phyloP scores from a whole-genome alignment of 2,113 vertebrate genomes.

The Brachypodius melanocephalos region DNA sequence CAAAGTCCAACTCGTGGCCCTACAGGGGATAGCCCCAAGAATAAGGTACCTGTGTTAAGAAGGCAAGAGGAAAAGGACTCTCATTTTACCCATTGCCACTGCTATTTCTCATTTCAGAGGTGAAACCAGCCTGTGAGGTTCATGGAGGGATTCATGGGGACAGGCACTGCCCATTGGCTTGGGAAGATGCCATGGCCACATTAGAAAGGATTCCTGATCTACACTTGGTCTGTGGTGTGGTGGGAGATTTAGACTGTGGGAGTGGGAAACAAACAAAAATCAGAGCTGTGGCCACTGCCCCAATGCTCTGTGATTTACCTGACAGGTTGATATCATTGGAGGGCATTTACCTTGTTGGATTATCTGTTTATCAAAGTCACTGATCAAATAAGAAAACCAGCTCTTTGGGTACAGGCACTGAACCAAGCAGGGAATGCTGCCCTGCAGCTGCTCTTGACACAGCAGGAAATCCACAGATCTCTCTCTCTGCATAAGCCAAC shows the following conservation, averaged over 20 bases:
- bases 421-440: neutral
- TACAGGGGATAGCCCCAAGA: neutral
- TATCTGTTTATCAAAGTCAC: neutral
- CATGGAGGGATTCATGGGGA: neutral
- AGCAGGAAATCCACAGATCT: neutral
- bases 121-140: neutral
- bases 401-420: neutral
- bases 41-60: neutral
- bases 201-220: neutral
- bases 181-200: fast-evolving
- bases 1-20: neutral
- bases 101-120: neutral
- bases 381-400: neutral
- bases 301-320: neutral
- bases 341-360: neutral
- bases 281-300: neutral
- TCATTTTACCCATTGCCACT: neutral
- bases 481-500: neutral
- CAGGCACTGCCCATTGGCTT: neutral
- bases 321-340: neutral
- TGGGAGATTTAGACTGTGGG: neutral
- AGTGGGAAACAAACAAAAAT: neutral
- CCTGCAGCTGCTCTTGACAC: neutral
- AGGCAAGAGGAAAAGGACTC: neutral
- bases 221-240: neutral